These are phyloP conservation scores for Aphidius colemani DNA, from an alignment of 2,888 invertebrate genomes.

Conservation along the genomic window DNA sequence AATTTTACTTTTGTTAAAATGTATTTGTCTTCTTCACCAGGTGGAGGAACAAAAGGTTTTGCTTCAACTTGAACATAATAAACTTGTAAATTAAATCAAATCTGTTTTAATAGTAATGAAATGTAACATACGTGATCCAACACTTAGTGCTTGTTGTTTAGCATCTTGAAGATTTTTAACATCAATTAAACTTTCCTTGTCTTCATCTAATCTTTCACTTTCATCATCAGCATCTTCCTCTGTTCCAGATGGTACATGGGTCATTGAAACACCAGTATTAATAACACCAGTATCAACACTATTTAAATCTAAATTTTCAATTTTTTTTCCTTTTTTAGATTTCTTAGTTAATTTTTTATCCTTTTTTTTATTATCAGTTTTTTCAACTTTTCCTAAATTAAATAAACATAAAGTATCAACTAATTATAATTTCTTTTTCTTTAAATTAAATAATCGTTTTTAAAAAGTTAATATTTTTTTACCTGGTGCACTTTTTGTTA, in stretches of 20 bases:
- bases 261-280: conserved; percentile 37
- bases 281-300: conserved; percentile 31
- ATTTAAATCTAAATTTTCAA: conserved; percentile 50
- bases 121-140: conserved; percentile 37
- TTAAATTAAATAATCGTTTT: background rate
- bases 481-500: conserved; percentile 53
- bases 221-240: conserved; percentile 47
- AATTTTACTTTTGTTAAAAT: conserved; percentile 48
- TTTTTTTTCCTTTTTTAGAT: conserved; percentile 44
- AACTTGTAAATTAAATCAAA: too few species aligned
- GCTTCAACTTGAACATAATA: conserved; percentile 36
- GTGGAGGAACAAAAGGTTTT: conserved; percentile 44
- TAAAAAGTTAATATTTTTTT: conserved; percentile 32
- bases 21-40: conserved; percentile 53
- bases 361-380: conserved; percentile 46
- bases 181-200: conserved; percentile 39
- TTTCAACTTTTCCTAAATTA: conserved; percentile 40
- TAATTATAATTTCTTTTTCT: too few species aligned
- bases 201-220: conserved; percentile 48
- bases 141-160: conserved; percentile 44
- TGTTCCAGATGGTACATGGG: conserved; percentile 37
- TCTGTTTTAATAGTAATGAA: background rate
- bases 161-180: conserved; percentile 27
- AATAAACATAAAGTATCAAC: too few species aligned
- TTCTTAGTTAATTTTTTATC: conserved; percentile 47